Conservation (phyloP, 2,113 vertebrate genomes). For the Chionis minor region DNA sequence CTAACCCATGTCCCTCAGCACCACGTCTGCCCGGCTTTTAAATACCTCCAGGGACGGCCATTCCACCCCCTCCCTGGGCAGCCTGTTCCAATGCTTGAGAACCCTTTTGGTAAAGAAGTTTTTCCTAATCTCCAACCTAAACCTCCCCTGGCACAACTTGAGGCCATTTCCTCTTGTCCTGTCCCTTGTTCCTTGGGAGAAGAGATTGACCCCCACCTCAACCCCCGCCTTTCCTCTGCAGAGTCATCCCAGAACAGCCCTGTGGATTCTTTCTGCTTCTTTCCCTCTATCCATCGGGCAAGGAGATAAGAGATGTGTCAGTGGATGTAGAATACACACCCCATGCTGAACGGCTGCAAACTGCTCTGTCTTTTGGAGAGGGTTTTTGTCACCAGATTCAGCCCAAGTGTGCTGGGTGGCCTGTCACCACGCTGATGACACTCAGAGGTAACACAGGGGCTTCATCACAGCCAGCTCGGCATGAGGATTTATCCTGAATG, state of each 20-base stretch:
- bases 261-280: background rate
- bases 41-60: too few species aligned
- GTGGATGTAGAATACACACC: background rate
- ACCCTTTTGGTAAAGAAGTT: too few species aligned
- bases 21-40: too few species aligned
- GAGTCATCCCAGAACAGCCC: background rate
- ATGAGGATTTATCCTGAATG: background rate
- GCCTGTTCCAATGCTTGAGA: too few species aligned
- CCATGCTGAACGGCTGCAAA: background rate
- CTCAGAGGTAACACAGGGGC: background rate
- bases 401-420: background rate
- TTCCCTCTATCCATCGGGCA: accelerated
- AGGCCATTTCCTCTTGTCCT: too few species aligned
- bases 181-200: too few species aligned
- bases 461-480: background rate
- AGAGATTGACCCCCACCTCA: too few species aligned
- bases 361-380: background rate
- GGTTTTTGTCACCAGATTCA: background rate
- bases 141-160: too few species aligned
- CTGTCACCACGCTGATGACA: background rate
- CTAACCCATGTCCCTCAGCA: too few species aligned
- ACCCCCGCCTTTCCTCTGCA: background rate
- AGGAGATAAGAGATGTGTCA: background rate
- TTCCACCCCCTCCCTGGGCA: too few species aligned
- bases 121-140: too few species aligned